phyloP scores from a whole-genome alignment of 2,888 invertebrate species.

The Caenorhabditis zanzibari region DNA sequence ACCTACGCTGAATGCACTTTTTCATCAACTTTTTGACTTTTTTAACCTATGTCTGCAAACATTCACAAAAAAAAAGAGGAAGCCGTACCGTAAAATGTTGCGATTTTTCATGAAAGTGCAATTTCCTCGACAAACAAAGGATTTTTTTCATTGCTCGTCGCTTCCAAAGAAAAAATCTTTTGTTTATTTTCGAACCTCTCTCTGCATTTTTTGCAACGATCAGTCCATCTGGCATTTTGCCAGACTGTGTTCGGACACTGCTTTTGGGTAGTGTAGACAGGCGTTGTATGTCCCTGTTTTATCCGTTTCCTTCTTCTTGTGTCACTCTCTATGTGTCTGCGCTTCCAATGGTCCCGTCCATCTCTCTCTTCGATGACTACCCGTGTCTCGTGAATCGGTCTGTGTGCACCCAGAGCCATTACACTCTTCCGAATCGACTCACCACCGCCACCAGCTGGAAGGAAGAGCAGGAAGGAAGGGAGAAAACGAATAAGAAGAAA shows the following conservation, averaged over 20 bases:
- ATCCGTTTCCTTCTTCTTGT: conserved; percentile 5
- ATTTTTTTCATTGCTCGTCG: background rate
- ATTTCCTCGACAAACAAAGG: conserved; percentile 49
- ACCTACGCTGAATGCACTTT: conserved; percentile 34
- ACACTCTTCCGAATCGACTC: conserved; percentile 50
- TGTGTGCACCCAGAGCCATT: conserved; percentile 57
- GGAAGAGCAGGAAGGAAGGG: conserved; percentile 15
- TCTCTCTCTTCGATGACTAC: conserved; percentile 40
- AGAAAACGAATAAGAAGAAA: conserved; percentile 4
- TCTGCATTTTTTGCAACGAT: conserved; percentile 23
- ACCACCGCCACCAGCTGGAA: conserved; percentile 56
- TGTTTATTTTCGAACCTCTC: conserved; percentile 50
- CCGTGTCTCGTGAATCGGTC: conserved; percentile 27
- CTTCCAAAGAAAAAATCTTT: conserved; percentile 37
- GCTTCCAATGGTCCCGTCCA: conserved; percentile 49
- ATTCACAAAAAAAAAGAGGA: conserved; percentile 20
- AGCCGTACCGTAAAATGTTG: conserved; percentile 47
- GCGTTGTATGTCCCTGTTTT: conserved; percentile 24
- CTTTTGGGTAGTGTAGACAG: conserved; percentile 19
- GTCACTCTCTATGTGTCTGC: conserved; percentile 49
- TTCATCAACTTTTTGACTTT: conserved; percentile 7
- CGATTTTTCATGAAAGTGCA: conserved; percentile 62
- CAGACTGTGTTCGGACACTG: conserved; percentile 3
- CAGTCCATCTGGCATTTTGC: conserved; percentile 38
- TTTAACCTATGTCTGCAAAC: conserved; percentile 30